These are phyloP conservation scores for Geotrypetes seraphini DNA, from an alignment of 2,797 vertebrate genomes.

Conservation along the genomic window DNA sequence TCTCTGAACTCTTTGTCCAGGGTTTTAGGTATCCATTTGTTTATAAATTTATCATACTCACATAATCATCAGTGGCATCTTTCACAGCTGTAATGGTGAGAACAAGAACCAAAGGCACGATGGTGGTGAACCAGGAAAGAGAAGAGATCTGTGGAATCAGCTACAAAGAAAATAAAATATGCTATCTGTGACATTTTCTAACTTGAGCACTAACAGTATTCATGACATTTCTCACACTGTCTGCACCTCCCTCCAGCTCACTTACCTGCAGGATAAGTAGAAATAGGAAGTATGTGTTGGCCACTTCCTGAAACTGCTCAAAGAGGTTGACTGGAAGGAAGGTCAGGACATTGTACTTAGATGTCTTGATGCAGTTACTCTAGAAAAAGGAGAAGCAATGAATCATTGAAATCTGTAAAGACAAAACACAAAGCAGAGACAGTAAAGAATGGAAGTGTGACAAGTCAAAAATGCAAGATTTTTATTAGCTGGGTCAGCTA, in stretches of 20 bases:
- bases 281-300: slow-evolving; percentile 94
- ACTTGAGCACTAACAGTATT: no score
- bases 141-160: slow-evolving; percentile 93
- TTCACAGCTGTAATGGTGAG: slow-evolving; percentile 92
- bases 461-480: no score
- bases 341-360: slow-evolving; percentile 87
- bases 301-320: slow-evolving; percentile 95
- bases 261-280: slow-evolving; percentile 89
- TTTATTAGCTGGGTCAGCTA: no score
- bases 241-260: not conserved
- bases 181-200: no score
- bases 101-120: slow-evolving; percentile 95
- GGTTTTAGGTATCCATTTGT: no score
- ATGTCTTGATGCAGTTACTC: slow-evolving; percentile 94
- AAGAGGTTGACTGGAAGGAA: slow-evolving; percentile 94
- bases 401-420: not conserved
- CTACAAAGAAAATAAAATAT: slow-evolving; percentile 36
- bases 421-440: no score
- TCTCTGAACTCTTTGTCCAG: no score
- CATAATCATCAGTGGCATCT: slow-evolving; percentile 90
- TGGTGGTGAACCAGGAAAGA: slow-evolving; percentile 95
- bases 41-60: no score
- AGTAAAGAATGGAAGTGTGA: no score
- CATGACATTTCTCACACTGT: not conserved
- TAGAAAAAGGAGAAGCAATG: slow-evolving; percentile 12